Conservation (phyloP, 2,888 invertebrate genomes). For the Cremastinae sp. region DNA sequence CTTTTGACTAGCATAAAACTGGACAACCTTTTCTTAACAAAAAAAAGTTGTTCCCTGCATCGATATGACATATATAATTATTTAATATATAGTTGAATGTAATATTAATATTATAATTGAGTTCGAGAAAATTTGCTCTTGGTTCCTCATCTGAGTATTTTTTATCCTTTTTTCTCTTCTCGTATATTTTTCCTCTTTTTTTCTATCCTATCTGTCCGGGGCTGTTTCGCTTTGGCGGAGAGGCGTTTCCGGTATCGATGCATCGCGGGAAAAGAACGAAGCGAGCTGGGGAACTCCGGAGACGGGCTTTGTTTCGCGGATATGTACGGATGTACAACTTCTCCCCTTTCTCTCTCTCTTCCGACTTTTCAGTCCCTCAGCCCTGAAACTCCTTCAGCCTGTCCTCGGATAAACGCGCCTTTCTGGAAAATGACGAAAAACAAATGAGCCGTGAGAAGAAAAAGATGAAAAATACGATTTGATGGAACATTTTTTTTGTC, state of each 20-base stretch:
- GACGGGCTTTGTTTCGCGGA: slow-evolving; percentile 73
- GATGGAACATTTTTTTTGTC: no score
- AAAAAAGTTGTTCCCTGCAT: no score
- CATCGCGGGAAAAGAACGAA: slow-evolving; percentile 64
- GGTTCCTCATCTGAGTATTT: slow-evolving; percentile 3
- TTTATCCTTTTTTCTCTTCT: slow-evolving; percentile 50
- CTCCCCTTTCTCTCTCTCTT: slow-evolving; percentile 11
- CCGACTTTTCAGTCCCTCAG: slow-evolving; percentile 2
- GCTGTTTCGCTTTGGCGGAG: slow-evolving; percentile 59
- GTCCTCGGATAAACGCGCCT: background rate
- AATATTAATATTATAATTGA: no score
- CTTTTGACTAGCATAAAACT: no score
- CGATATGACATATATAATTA: no score
- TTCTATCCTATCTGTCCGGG: slow-evolving; percentile 48
- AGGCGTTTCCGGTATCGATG: slow-evolving; percentile 75
- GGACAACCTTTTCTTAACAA: no score
- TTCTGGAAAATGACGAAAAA: no score
- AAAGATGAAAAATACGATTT: no score
- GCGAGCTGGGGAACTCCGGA: slow-evolving; percentile 62
- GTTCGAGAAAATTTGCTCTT: no score
- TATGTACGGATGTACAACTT: slow-evolving; percentile 59
- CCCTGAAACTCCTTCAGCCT: background rate
- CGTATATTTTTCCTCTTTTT: slow-evolving; percentile 42
- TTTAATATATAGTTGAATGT: no score
- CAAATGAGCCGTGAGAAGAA: no score